A percentile compares a stretch with the other conserved stretches of the same genome.
These are phyloP conservation scores for Drosophila pseudotakahashii DNA, from an alignment of 2,888 invertebrate genomes.

Conservation along the genomic window DNA sequence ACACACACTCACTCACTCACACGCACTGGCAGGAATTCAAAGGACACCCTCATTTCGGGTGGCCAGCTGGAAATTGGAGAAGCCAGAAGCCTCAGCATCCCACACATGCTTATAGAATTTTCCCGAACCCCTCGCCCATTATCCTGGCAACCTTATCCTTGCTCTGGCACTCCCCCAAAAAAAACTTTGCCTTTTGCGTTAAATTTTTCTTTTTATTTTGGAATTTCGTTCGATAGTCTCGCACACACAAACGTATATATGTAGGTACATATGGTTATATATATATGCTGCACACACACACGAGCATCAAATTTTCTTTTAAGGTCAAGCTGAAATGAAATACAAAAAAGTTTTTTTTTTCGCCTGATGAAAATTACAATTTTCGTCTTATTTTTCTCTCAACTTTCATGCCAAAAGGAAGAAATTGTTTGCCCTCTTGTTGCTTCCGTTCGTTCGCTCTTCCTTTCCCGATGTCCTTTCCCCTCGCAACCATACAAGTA, in stretches of 20 bases:
- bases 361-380: constrained; percentile 83
- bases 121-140: constrained; percentile 28
- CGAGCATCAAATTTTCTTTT: constrained; percentile 80
- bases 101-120: constrained; percentile 8
- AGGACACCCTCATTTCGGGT: constrained; percentile 52
- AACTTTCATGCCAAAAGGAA: constrained; percentile 70
- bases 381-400: constrained; percentile 76
- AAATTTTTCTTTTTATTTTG: constrained; percentile 78
- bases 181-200: constrained; percentile 77
- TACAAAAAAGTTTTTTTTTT: constrained; percentile 65
- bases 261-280: constrained; percentile 34
- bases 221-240: constrained; percentile 75
- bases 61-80: constrained; percentile 75
- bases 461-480: constrained; percentile 17
- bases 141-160: constrained; percentile 40
- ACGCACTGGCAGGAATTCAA: constrained; percentile 25
- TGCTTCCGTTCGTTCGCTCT: constrained; percentile 57
- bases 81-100: constrained; percentile 44
- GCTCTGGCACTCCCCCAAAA: constrained; percentile 41
- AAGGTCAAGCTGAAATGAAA: constrained; percentile 79
- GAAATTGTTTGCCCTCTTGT: constrained; percentile 67
- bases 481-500: constrained; percentile 42
- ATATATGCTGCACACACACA: constrained; percentile 31
- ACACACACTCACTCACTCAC: constrained; percentile 1
- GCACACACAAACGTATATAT: constrained; percentile 18